These are phyloP conservation scores for Himantopus leucocephalus DNA, from an alignment of 2,113 vertebrate species.

Conservation along the genomic window DNA sequence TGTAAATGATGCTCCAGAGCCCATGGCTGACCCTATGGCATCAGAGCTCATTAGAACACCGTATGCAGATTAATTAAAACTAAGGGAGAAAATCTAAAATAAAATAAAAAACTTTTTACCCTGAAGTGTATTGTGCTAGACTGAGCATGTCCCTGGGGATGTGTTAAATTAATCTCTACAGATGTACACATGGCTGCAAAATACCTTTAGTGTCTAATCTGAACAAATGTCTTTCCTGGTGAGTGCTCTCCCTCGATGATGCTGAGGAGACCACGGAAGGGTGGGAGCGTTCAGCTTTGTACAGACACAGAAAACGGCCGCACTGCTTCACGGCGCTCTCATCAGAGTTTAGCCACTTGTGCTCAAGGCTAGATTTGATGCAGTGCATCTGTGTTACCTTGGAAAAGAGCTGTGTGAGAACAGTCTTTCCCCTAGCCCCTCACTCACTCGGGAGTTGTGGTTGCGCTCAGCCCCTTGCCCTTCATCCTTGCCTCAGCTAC, in stretches of 20 bases:
- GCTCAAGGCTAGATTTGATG: neutral
- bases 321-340: neutral
- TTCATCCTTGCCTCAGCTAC: neutral
- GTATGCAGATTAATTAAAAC: neutral
- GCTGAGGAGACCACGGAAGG: too few relatives aligned
- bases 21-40: neutral
- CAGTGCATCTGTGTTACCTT: neutral
- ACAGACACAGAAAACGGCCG: rapidly evolving
- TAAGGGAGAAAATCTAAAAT: neutral
- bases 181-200: neutral
- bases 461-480: neutral
- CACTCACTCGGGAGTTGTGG: neutral
- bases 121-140: neutral
- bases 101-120: neutral
- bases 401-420: neutral
- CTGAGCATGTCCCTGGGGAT: neutral
- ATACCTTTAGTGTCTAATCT: neutral
- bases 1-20: neutral
- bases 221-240: neutral
- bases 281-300: neutral
- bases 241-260: neutral
- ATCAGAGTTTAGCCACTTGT: neutral
- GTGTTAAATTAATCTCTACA: neutral
- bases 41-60: neutral
- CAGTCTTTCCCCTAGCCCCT: rapidly evolving